Conservation (phyloP, 2,888 invertebrate species). For the Serripes groenlandicus region DNA sequence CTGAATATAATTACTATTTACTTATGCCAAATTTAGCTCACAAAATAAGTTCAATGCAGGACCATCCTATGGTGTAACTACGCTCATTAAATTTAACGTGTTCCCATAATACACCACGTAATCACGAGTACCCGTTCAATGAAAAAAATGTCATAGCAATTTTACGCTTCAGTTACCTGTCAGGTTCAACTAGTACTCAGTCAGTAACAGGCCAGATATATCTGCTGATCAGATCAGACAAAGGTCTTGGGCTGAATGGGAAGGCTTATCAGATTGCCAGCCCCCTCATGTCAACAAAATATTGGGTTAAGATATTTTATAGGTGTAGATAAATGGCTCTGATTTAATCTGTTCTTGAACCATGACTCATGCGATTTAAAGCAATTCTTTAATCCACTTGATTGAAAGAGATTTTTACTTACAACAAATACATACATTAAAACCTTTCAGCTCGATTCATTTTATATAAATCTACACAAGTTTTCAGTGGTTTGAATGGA, state of each 20-base stretch:
- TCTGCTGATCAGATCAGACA: constrained; percentile 16
- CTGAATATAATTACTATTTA: constrained; percentile 4
- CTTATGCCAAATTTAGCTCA: constrained; percentile 6
- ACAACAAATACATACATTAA: too few species aligned
- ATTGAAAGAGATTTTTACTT: not conserved
- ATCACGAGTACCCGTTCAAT: constrained; percentile 13
- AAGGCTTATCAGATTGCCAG: constrained; percentile 54
- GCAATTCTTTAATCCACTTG: constrained; percentile 5
- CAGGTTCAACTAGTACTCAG: constrained; percentile 16
- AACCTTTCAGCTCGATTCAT: too few species aligned
- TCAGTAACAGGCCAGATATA: constrained; percentile 13
- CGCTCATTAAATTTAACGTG: constrained; percentile 17
- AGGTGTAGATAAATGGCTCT: constrained; percentile 13
- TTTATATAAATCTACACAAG: too few species aligned
- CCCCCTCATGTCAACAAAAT: constrained; percentile 60
- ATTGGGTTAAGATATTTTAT: constrained; percentile 20
- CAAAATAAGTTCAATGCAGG: not conserved
- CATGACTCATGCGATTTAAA: constrained; percentile 11
- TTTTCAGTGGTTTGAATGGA: too few species aligned
- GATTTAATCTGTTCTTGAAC: constrained; percentile 22
- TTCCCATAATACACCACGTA: constrained; percentile 1
- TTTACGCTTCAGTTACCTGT: constrained; percentile 14
- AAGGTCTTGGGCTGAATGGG: constrained; percentile 23
- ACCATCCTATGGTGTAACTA: constrained; percentile 12
- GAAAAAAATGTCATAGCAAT: constrained; percentile 8